Base-by-base conservation (phyloP, 1,140 invertebrate species). In the Thereuonema tuberculata region DNA sequence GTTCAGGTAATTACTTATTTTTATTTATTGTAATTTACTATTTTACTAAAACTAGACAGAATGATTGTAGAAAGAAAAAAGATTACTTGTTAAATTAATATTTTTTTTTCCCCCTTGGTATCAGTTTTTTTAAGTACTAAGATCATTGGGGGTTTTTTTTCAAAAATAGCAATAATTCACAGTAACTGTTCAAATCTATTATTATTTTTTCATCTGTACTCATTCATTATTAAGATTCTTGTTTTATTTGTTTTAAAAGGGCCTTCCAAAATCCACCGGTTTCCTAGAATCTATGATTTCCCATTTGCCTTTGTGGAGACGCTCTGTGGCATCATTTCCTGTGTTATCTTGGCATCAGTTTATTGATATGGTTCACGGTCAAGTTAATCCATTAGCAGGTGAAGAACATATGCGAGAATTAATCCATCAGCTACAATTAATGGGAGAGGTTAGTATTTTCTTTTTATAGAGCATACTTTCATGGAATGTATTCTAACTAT, bases 311-410 rank as follows among this genome's bases (percentile, higher is more conserved):
- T 70, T 71, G 23, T 76, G 82, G 69, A 69, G 81, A 60, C 78
- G 78, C 64, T 73, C 77, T n/a, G 70, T 72, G 14, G 64, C 71
- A 1, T 68, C 70, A 21, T 85, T 83, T 71, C 84, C 85, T 0
- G 81, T 86, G 1, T 74, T 86, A 62, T 75, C 78, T n/a, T 83
- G 80, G 77, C 69, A 76, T n/a, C 73, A 78, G 57, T 86, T 87
- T 71, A 74, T 79, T 27, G 77, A 82, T 23, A 70, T 81, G 62
- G 72, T 84, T 5, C 72, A 82, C 26, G 69, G 72, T 49, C 77
- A 83, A 61, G 78, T 87, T 1, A 87, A 87, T 71, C 80, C 84
- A 20, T 70, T 87, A 20, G 82, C 82, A 17, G 78, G 78, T 21
- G 81, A 84, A 63, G 78, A 82, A 12, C 83, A 87, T 68, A 75